Percentiles rank a stretch among this genome's conserved stretches.
Evolutionary conservation across 2,888 invertebrate species (phyloP).

Genomic region (Vanessa cardui): DNA sequence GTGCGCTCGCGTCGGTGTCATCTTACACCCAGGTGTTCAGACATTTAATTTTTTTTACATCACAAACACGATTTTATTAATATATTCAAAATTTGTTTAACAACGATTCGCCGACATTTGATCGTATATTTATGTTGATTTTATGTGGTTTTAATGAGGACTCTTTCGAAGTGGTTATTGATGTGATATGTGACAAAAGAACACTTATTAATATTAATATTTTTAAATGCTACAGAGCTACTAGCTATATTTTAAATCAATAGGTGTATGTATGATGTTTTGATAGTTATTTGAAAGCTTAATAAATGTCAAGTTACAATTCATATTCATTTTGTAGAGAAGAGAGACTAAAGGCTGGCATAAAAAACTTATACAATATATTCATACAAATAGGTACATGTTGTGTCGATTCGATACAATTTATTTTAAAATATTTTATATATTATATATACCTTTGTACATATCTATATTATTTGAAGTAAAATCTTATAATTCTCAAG

Average conservation of each 20-base stretch:
- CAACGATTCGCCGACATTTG: conserved; percentile 19
- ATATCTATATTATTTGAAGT: too few relatives aligned
- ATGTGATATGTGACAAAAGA: conserved; percentile 3
- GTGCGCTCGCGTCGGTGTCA: conserved; percentile 46
- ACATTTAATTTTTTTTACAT: conserved; percentile 43
- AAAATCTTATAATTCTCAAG: too few relatives aligned
- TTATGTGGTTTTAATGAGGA: conserved; percentile 22
- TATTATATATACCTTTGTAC: too few relatives aligned
- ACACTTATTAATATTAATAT: background rate
- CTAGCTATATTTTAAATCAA: background rate
- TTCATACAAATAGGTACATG: too few relatives aligned
- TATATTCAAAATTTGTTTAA: conserved; percentile 17
- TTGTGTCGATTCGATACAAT: too few relatives aligned
- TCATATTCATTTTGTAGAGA: too few relatives aligned
- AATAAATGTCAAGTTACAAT: too few relatives aligned
- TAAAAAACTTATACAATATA: too few relatives aligned
- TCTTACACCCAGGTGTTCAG: conserved; percentile 59
- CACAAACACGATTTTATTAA: conserved; percentile 25
- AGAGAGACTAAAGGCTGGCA: too few relatives aligned
- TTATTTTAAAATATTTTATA: too few relatives aligned
- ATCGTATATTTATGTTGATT: conserved; percentile 14
- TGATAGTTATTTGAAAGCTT: too few relatives aligned
- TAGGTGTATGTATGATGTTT: too few relatives aligned
- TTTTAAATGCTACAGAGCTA: background rate
- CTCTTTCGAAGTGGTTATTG: conserved; percentile 8